Conservation (phyloP, 2,797 vertebrate species). For the Tapera naevia region DNA sequence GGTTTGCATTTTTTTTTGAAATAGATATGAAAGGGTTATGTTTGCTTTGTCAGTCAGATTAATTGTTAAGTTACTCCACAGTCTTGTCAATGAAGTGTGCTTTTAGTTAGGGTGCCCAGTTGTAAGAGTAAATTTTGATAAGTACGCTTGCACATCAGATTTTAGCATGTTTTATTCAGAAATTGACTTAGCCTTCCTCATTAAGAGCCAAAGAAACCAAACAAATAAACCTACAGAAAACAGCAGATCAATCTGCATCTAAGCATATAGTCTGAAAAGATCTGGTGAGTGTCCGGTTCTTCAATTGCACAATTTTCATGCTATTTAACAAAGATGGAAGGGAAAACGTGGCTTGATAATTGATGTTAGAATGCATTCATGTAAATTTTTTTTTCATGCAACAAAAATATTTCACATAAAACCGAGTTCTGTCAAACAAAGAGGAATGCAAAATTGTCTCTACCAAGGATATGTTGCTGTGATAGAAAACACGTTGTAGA, state of each 20-base stretch:
- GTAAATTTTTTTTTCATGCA: neutral
- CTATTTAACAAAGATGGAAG: neutral
- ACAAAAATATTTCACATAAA: conserved; percentile 22
- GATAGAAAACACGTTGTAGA: neutral
- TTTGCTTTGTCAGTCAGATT: neutral
- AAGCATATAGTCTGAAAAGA: neutral
- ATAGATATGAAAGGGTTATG: neutral
- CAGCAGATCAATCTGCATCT: neutral
- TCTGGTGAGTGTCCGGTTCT: neutral
- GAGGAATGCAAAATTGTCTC: neutral
- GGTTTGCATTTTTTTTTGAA: neutral
- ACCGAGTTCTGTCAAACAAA: neutral
- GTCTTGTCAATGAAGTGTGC: neutral
- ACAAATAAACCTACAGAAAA: neutral
- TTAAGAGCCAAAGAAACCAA: neutral
- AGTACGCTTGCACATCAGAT: neutral
- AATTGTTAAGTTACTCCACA: neutral
- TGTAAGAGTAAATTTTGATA: neutral
- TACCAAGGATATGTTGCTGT: conserved; percentile 18
- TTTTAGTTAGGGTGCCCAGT: neutral
- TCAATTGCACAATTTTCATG: neutral
- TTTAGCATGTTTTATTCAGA: neutral
- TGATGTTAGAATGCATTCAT: neutral
- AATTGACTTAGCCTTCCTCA: neutral
- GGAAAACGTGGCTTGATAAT: neutral